Conservation (phyloP, 2,113 vertebrate species). For the Myanophis thanlyinensis region DNA sequence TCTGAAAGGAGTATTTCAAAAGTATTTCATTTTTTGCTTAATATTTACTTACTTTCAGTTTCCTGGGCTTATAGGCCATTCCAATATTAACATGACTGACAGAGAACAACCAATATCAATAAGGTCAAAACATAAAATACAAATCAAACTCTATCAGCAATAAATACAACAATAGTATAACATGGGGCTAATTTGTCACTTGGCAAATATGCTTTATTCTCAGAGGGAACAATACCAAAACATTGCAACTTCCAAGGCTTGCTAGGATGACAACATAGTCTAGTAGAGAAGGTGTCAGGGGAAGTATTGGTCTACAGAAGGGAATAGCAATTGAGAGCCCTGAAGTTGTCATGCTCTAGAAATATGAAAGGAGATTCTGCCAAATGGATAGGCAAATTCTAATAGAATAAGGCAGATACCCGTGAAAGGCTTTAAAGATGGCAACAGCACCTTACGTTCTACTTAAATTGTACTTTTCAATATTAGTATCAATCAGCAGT, state of each 20-base stretch:
- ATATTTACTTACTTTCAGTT: not conserved
- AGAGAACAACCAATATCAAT: not conserved
- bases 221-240: no score
- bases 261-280: not conserved
- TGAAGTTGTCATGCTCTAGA: not conserved
- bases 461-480: not conserved
- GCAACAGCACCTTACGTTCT: not conserved
- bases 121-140: not conserved
- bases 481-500: not conserved
- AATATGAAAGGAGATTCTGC: not conserved
- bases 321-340: not conserved
- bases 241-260: no score
- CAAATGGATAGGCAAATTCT: not conserved
- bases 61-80: not conserved
- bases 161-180: not conserved
- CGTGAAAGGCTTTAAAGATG: not conserved
- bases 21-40: slow-evolving; percentile 22
- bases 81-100: not conserved
- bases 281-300: not conserved
- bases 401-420: not conserved
- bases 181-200: not conserved
- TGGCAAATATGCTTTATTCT: no score
- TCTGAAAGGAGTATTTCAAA: no score
- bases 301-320: not conserved
- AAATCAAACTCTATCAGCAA: not conserved